phyloP scores from a whole-genome alignment of 2,113 vertebrate species.

The Ailurus styani region DNA sequence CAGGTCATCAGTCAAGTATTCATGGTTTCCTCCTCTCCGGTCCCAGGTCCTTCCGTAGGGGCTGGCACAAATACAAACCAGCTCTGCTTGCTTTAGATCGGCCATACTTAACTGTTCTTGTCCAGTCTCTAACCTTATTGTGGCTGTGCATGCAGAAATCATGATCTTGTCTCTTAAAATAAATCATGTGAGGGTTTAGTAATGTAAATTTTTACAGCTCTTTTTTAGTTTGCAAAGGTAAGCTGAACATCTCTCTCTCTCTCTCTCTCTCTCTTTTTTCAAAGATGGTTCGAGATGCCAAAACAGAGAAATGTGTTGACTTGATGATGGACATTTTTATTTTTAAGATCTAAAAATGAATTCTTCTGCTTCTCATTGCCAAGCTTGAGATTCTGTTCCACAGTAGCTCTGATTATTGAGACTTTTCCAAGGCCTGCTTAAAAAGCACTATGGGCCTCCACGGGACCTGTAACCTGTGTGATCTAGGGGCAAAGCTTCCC shows the following conservation, averaged over 20 bases:
- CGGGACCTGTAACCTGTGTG: accelerated
- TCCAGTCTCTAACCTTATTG: accelerated
- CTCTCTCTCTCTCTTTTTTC: neutral
- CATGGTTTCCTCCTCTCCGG: neutral
- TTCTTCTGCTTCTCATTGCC: conserved; percentile 57
- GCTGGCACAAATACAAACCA: accelerated
- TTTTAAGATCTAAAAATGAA: conserved; percentile 77
- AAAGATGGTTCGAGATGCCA: conserved; percentile 51
- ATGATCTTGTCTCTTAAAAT: neutral
- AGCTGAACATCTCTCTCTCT: conserved; percentile 14
- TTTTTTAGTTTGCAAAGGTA: conserved; percentile 51
- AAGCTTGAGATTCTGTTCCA: conserved; percentile 51
- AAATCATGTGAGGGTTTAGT: neutral
- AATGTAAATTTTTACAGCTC: neutral
- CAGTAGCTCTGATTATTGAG: conserved; percentile 21
- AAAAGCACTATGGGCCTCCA: neutral
- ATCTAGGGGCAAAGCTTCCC: neutral
- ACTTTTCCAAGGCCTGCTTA: neutral
- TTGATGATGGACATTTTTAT: conserved; percentile 75
- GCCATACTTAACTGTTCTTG: accelerated
- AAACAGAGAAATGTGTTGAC: conserved; percentile 53
- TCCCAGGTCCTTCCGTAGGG: neutral
- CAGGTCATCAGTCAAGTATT: neutral
- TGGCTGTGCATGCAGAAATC: accelerated
- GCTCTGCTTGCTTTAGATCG: neutral